These are phyloP conservation scores for Danio choprae DNA, from an alignment of 2,797 vertebrate genomes.

Conservation along the genomic window DNA sequence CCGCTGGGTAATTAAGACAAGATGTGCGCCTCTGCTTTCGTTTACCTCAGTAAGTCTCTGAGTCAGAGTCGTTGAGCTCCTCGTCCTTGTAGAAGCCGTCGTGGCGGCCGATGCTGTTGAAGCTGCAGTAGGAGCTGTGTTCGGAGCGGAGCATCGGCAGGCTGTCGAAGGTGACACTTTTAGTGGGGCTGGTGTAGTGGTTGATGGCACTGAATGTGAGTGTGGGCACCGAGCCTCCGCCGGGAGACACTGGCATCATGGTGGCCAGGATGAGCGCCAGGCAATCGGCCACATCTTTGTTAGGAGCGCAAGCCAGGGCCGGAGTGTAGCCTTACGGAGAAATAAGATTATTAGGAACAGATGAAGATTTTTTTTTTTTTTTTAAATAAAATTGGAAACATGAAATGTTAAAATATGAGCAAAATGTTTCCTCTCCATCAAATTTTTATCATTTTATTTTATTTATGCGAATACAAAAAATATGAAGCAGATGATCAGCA, in stretches of 20 bases:
- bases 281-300: conserved; percentile 98
- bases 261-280: conserved; percentile 97
- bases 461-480: no score
- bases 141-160: conserved; percentile 88
- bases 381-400: no score
- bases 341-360: neutral
- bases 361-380: no score
- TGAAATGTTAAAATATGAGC: no score
- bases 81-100: conserved; percentile 92
- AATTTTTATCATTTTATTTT: no score
- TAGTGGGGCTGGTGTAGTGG: conserved; percentile 93
- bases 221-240: conserved; percentile 81
- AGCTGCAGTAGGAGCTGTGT: conserved; percentile 94
- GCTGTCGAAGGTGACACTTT: conserved; percentile 93
- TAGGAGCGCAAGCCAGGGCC: conserved; percentile 95
- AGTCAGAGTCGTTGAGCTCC: conserved; percentile 96
- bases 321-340: conserved; percentile 90
- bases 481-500: no score
- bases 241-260: conserved; percentile 96
- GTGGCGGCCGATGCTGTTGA: conserved; percentile 93
- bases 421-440: no score
- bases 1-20: conserved; percentile 55
- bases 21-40: conserved; percentile 13
- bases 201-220: conserved; percentile 94
- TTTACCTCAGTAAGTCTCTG: conserved; percentile 90